A percentile compares a stretch with the other conserved stretches of the same genome.
Evolutionary conservation across 2,113 vertebrate species (phyloP).

Genomic region (Dolichotis patagonum): DNA sequence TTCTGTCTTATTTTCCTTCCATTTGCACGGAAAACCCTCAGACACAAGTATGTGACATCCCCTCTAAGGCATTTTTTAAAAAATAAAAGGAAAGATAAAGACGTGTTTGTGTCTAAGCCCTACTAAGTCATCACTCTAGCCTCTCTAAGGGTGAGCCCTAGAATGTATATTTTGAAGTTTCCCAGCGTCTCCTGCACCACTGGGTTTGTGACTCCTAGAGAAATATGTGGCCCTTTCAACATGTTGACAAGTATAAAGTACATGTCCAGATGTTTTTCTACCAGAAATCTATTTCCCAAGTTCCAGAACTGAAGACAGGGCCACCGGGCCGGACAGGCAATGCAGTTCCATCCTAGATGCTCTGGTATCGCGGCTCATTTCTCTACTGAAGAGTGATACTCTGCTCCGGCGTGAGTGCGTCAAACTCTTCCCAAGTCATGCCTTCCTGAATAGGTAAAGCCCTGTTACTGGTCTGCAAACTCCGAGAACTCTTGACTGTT

Average conservation of each 20-base stretch:
- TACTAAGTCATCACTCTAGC: not conserved
- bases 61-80: not conserved
- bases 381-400: not conserved
- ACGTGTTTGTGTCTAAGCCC: not conserved
- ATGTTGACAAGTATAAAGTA: not conserved
- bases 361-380: not conserved
- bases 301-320: not conserved
- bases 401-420: not conserved
- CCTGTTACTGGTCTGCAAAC: not conserved
- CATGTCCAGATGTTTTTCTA: not conserved
- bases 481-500: not conserved
- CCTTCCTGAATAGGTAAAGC: not conserved
- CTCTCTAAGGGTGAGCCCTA: not conserved
- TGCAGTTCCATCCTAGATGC: not conserved
- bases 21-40: constrained; percentile 1
- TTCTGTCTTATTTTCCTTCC: not conserved
- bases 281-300: not conserved
- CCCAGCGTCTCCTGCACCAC: not conserved
- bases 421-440: not conserved
- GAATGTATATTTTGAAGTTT: not conserved
- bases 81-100: not conserved
- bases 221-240: not conserved
- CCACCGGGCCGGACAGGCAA: not conserved
- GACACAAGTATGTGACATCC: not conserved
- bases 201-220: not conserved